These are phyloP conservation scores for Blomia tropicalis DNA, from an alignment of 2,888 invertebrate genomes.

Conservation along the genomic window DNA sequence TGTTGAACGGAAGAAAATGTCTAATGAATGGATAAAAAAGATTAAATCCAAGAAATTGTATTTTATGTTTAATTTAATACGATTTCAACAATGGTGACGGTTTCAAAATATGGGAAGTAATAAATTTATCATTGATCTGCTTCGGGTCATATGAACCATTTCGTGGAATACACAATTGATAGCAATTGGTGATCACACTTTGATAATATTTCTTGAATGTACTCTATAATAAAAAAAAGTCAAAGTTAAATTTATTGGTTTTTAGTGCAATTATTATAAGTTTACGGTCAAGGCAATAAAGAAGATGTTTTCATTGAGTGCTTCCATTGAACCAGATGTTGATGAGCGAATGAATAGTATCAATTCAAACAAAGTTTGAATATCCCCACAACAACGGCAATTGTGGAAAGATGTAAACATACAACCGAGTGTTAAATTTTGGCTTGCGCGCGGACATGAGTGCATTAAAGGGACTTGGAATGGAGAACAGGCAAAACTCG, in stretches of 20 bases:
- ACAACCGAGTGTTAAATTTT: too few species aligned
- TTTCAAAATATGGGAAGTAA: conserved; percentile 23
- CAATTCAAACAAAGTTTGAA: too few species aligned
- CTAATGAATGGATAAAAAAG: neutral
- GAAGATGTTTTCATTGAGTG: neutral
- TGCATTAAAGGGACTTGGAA: too few species aligned
- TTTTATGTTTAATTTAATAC: neutral
- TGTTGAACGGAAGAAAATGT: conserved; percentile 20
- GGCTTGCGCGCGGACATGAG: too few species aligned
- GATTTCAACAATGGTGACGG: conserved; percentile 19
- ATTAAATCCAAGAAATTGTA: neutral
- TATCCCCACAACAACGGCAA: too few species aligned
- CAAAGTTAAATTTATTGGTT: conserved; percentile 6
- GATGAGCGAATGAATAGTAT: neutral
- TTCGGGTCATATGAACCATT: conserved; percentile 7
- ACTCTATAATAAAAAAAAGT: neutral
- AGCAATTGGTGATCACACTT: conserved; percentile 13
- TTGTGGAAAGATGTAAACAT: too few species aligned
- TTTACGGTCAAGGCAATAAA: neutral
- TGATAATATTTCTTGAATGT: conserved; percentile 14
- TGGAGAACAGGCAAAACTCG: too few species aligned
- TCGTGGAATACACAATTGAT: conserved; percentile 15
- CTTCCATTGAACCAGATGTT: neutral
- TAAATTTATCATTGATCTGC: conserved; percentile 20
- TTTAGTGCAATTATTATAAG: neutral